Evolutionary conservation across 2,797 vertebrate genomes (phyloP).

Genomic region (Rhinella marina): DNA sequence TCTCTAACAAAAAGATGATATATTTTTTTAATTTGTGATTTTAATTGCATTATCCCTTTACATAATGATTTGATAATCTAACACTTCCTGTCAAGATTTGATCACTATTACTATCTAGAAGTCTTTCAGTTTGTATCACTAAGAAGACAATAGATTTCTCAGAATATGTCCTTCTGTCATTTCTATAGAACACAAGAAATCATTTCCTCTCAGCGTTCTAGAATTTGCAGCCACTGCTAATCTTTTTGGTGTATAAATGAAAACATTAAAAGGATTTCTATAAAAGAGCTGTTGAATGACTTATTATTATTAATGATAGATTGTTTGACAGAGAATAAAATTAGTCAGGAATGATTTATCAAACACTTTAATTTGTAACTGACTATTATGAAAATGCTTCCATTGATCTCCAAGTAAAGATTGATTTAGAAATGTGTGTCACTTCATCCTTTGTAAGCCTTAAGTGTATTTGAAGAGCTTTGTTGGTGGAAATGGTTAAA

Average conservation of each 20-base stretch:
- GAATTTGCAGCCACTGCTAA: slow-evolving; percentile 40
- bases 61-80: not conserved
- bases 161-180: slow-evolving; percentile 32
- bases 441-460: slow-evolving; percentile 28
- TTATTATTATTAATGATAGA: slow-evolving; percentile 57
- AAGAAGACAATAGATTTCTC: slow-evolving; percentile 25
- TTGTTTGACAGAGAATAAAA: slow-evolving; percentile 58
- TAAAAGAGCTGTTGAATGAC: slow-evolving; percentile 27
- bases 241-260: slow-evolving; percentile 24
- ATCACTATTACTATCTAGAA: not conserved
- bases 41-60: not conserved
- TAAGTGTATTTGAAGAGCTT: slow-evolving; percentile 24
- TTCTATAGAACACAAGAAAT: slow-evolving; percentile 12
- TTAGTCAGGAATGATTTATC: slow-evolving; percentile 55
- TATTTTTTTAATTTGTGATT: not conserved
- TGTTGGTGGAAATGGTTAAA: slow-evolving; percentile 16
- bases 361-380: slow-evolving; percentile 55
- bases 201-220: slow-evolving; percentile 17
- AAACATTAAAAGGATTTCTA: slow-evolving; percentile 19
- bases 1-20: not conserved
- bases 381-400: slow-evolving; percentile 47
- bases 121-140: not conserved
- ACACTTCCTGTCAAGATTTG: not conserved
- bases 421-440: slow-evolving; percentile 44
- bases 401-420: slow-evolving; percentile 54